Evolutionary conservation across 2,888 invertebrate genomes (phyloP), one percentile per base, ranked within the genome.

Genomic region (Sthenelais limicola): DNA sequence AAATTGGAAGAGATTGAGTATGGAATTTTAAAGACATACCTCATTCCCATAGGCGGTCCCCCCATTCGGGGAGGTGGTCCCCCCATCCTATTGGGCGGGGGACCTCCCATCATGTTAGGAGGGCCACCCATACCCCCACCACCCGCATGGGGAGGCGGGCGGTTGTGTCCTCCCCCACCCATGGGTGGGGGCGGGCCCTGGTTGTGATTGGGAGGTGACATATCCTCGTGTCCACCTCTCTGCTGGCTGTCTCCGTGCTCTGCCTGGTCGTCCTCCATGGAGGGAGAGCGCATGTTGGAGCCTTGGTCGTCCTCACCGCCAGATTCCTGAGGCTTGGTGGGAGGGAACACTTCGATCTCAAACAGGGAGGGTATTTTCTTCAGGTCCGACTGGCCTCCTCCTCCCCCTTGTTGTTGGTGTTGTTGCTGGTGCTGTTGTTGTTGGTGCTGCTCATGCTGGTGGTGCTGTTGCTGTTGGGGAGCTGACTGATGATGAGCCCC

Each of bases 291-390:
- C 76, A 47, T 21, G 38, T 62, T 38, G 3, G 12, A 9, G 32
- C 30, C 56, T 30, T 28, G 24, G 24, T 38, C 43, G 18, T 43
- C 43, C 18, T 43, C 70, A 38, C 33, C 62, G 71, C n/a, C 73
- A 73, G 26, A 1, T 24, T 71, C 75, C 18, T 76, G 77, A 69
- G 71, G 62, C 48, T 75, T 71, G 24, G 51, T 0, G 18, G 84
- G 84, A 28, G 83, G 84, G 49, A 78, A 81, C 4, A 83, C 82
- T 74, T 85, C 78, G 49, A 86, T 85, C 72, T 86, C 86, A 79
- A 86, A 84, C 48, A 86, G 76, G 9, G 86, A 86, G 5, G 86
- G 86, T 58, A 86, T 86, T 73, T 81, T 83, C 76, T 84, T 85
- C 72, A 82, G 80, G 62, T 62, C 62, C 26, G 62, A 35, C 1